phyloP scores from a whole-genome alignment of 2,888 invertebrate genomes.

The Aproaerema taeniolella region DNA sequence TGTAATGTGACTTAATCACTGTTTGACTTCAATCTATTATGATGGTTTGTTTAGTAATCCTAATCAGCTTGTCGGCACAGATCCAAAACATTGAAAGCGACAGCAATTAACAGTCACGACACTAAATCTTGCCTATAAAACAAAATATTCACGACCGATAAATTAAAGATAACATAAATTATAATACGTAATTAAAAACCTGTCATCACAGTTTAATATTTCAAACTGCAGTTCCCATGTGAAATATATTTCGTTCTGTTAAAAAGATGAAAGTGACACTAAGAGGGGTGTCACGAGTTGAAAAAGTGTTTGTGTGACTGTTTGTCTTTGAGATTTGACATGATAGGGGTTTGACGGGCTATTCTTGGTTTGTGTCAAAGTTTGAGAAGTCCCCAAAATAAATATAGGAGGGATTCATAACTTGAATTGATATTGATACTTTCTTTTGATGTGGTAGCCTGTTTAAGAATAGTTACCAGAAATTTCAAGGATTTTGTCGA shows the following conservation, averaged over 20 bases:
- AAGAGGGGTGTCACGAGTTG: slow-evolving; percentile 19
- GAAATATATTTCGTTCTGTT: slow-evolving; percentile 21
- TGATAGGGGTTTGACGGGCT: slow-evolving; percentile 24
- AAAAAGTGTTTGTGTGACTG: slow-evolving; percentile 24
- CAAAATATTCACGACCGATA: slow-evolving; percentile 8
- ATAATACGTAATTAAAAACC: slow-evolving; percentile 21
- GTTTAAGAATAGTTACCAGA: background rate
- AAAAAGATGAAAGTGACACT: slow-evolving; percentile 20
- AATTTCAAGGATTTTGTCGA: background rate
- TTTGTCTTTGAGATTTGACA: slow-evolving; percentile 19
- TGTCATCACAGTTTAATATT: slow-evolving; percentile 18
- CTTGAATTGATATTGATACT: too few relatives aligned
- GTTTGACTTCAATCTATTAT: too few relatives aligned
- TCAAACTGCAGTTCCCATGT: slow-evolving; percentile 23
- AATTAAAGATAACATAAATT: slow-evolving; percentile 18
- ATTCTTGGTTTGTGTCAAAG: slow-evolving; percentile 16
- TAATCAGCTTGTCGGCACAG: too few relatives aligned
- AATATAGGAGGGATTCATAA: too few relatives aligned
- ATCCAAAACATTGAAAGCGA: too few relatives aligned
- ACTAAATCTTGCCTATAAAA: slow-evolving; percentile 2
- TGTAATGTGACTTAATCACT: too few relatives aligned
- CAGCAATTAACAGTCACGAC: too few relatives aligned
- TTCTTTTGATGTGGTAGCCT: too few relatives aligned
- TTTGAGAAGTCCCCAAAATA: background rate
- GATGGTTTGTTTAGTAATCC: too few relatives aligned